Base-by-base conservation (phyloP, 2,888 invertebrate genomes). In the Hydropsyche betteni region DNA sequence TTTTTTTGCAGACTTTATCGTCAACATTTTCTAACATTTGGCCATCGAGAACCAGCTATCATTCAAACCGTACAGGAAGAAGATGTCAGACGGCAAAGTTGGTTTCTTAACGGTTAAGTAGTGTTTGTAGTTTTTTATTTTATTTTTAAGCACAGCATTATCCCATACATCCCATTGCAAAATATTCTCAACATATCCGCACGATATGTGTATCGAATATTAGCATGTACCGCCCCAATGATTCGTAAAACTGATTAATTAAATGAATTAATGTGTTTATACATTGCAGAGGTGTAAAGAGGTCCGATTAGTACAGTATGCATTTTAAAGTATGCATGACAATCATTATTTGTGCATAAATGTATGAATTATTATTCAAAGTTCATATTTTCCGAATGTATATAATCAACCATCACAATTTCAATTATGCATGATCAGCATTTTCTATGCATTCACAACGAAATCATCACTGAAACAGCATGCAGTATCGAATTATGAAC, bases 11-110 rank as follows among this genome's bases (percentile, higher is more conserved):
- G 88, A 75, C 86, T 94, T 69, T 94, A 93, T 82, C 87, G 94
- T 7, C 95, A 95, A 82, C 93, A 94, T 82, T 84, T 91, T 69
- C 84, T 92, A 12, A 91, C 91, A 0, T 92, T 91, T 81, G 91
- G 91, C 52, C 88, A 86, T 38, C 85, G 86, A 74, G 90, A 87
- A 82, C 88, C 87, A 5, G 34, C 68, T n/a, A 16, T 68, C 16
- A 16, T 61, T 6, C 44, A 38, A n/a, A 36, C 70, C 7, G 52
- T 74, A 16, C 78, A 76, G 69, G 79, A 79, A 7, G 79, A 79
- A 33, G 79, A 78, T 34, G 74, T 71, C 36, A 70, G 79, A 55
- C 68, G 79, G 69, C 79, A 79, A 76, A 79, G 79, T 78, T 78
- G 78, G 77, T 79, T 78, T 69, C 78, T 78, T 64, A 79, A 78